A percentile compares a stretch with the other conserved stretches of the same genome.
Evolutionary conservation across 2,797 vertebrate genomes (phyloP).

Genomic region (Liparis tanakae): DNA sequence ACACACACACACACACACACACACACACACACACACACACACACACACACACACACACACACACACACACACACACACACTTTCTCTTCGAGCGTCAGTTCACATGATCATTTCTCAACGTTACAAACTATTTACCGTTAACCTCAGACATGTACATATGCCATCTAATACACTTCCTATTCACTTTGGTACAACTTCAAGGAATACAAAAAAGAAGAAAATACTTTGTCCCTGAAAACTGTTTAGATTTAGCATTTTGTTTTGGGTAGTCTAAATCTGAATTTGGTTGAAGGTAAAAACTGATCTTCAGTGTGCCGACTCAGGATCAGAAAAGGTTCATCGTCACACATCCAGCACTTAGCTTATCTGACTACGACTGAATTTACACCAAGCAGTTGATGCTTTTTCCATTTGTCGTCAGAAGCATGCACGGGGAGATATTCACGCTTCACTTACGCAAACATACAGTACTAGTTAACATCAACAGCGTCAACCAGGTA

Average conservation of each 20-base stretch:
- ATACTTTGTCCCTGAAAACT: constrained; percentile 37
- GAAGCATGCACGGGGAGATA: constrained; percentile 38
- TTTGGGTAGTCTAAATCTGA: constrained; percentile 28
- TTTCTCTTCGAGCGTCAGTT: constrained; percentile 10
- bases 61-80: constrained; percentile 8
- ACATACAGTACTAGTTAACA: constrained; percentile 30
- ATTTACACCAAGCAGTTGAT: constrained; percentile 18
- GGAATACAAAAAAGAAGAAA: constrained; percentile 24
- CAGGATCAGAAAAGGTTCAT: constrained; percentile 12
- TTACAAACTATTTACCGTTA: constrained; percentile 19
- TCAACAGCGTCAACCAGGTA: constrained; percentile 38
- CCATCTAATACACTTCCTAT: constrained; percentile 37
- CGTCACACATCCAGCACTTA: constrained; percentile 29
- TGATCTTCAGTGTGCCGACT: constrained; percentile 4
- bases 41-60: constrained; percentile 7
- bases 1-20: constrained; percentile 8
- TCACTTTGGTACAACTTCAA: constrained; percentile 48
- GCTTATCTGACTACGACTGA: constrained; percentile 27
- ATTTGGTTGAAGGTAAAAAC: constrained; percentile 27
- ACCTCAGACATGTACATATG: constrained; percentile 43
- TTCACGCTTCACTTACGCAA: constrained; percentile 30
- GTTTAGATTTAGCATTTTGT: constrained; percentile 34
- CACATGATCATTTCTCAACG: constrained; percentile 22
- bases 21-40: constrained; percentile 9
- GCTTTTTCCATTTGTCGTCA: constrained; percentile 26